phyloP scores from a whole-genome alignment of 2,888 invertebrate species.

The Monochamus alternatus region DNA sequence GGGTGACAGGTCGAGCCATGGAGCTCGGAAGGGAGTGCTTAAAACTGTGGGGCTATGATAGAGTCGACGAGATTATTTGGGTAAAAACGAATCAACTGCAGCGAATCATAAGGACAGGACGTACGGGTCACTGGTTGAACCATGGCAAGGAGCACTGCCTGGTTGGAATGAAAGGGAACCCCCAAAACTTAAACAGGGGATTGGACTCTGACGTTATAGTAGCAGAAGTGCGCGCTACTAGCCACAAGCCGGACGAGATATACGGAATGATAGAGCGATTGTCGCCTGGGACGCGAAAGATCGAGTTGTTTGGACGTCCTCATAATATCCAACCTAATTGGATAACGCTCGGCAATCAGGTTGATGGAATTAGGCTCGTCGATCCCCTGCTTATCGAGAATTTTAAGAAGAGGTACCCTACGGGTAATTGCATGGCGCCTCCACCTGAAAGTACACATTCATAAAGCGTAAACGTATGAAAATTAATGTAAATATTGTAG shows the following conservation, averaged over 20 bases:
- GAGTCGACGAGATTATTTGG: constrained; percentile 98
- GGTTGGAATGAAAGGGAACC: constrained; percentile 97
- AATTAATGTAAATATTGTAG: constrained; percentile 5
- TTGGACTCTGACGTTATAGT: constrained; percentile 98
- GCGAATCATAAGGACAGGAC: constrained; percentile 95
- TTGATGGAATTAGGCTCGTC: constrained; percentile 93
- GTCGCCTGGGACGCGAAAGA: constrained; percentile 97
- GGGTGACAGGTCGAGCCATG: constrained; percentile 98
- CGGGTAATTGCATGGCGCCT: constrained; percentile 81
- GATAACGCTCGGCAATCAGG: constrained; percentile 97
- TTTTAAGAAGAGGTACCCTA: constrained; percentile 94
- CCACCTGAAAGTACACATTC: constrained; percentile 65
- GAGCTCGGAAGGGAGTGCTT: constrained; percentile 96
- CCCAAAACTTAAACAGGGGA: constrained; percentile 91
- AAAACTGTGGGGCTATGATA: constrained; percentile 96
- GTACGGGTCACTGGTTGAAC: constrained; percentile 98
- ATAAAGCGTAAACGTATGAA: constrained; percentile 13
- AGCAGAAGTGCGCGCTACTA: constrained; percentile 97
- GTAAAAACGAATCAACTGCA: constrained; percentile 99
- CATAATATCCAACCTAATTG: constrained; percentile 99
- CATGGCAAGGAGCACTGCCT: constrained; percentile 99
- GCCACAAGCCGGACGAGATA: constrained; percentile 98
- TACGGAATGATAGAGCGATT: constrained; percentile 97
- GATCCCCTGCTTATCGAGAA: constrained; percentile 93
- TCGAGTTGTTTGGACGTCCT: constrained; percentile 96